Conservation (phyloP, 2,888 invertebrate species). For the Halictus ligatus region DNA sequence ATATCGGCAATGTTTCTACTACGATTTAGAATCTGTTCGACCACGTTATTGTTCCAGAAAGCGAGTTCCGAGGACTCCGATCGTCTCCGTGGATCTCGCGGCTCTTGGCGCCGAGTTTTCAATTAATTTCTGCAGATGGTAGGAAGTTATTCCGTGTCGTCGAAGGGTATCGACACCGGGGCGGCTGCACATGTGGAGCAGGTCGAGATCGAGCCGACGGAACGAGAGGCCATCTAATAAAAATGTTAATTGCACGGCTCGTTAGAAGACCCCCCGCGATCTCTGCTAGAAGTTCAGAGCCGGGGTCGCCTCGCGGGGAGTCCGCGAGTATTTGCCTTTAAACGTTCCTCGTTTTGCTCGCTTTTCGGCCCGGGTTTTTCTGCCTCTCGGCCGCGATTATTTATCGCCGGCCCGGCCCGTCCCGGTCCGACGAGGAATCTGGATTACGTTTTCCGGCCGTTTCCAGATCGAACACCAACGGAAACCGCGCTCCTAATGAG, state of each 20-base stretch:
- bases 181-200: conserved; percentile 71
- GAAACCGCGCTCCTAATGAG: conserved; percentile 51
- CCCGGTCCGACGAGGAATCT: conserved; percentile 57
- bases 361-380: conserved; percentile 47
- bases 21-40: not conserved
- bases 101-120: conserved; percentile 10
- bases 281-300: conserved; percentile 80
- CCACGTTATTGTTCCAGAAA: conserved; percentile 1
- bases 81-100: not conserved
- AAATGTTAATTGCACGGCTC: conserved; percentile 84
- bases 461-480: conserved; percentile 54
- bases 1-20: no score
- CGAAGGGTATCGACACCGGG: conserved; percentile 56
- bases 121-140: conserved; percentile 57
- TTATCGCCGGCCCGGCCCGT: conserved; percentile 66
- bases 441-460: conserved; percentile 63
- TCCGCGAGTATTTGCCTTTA: conserved; percentile 81
- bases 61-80: not conserved
- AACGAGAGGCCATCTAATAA: conserved; percentile 79
- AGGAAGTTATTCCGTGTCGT: conserved; percentile 63
- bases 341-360: conserved; percentile 56
- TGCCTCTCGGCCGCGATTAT: conserved; percentile 72
- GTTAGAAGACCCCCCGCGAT: conserved; percentile 83
- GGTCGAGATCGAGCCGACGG: conserved; percentile 47
- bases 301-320: conserved; percentile 82